Conservation (phyloP, 2,888 invertebrate genomes). For the Lasioglossum lativentre region DNA sequence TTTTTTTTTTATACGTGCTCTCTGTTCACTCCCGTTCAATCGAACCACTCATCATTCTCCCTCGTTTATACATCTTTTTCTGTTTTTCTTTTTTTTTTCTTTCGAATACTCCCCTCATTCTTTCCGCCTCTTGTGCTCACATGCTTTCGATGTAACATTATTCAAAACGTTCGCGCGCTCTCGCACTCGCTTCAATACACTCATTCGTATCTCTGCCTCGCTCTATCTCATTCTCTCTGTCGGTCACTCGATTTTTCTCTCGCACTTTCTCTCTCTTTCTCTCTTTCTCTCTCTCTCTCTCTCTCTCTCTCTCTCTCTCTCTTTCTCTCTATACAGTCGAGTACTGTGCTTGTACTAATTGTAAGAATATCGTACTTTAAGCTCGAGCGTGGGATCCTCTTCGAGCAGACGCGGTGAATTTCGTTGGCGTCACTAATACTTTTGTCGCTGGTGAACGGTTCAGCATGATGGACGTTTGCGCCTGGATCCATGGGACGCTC, state of each 20-base stretch:
- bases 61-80: neutral
- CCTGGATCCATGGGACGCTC: slow-evolving; percentile 14
- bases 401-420: slow-evolving; percentile 27
- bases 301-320: slow-evolving; percentile 24
- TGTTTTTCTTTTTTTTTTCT: neutral
- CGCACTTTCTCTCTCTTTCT: slow-evolving; percentile 1
- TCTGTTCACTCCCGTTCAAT: slow-evolving; percentile 45
- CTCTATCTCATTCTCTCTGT: slow-evolving; percentile 17
- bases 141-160: neutral
- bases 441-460: slow-evolving; percentile 24
- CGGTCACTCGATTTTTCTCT: neutral
- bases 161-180: slow-evolving; percentile 13
- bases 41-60: neutral
- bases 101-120: neutral
- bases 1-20: slow-evolving; percentile 62
- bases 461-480: slow-evolving; percentile 43
- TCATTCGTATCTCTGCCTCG: slow-evolving; percentile 10
- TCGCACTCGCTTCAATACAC: slow-evolving; percentile 5
- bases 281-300: neutral
- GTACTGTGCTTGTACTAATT: slow-evolving; percentile 78
- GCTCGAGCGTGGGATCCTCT: slow-evolving; percentile 51
- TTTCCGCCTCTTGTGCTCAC: neutral
- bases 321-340: slow-evolving; percentile 66
- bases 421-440: slow-evolving; percentile 48
- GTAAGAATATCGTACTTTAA: slow-evolving; percentile 76